A percentile compares a stretch with the other conserved stretches of the same genome.
phyloP scores from a whole-genome alignment of 1,140 invertebrate genomes.

The Pteromalus puparum region DNA sequence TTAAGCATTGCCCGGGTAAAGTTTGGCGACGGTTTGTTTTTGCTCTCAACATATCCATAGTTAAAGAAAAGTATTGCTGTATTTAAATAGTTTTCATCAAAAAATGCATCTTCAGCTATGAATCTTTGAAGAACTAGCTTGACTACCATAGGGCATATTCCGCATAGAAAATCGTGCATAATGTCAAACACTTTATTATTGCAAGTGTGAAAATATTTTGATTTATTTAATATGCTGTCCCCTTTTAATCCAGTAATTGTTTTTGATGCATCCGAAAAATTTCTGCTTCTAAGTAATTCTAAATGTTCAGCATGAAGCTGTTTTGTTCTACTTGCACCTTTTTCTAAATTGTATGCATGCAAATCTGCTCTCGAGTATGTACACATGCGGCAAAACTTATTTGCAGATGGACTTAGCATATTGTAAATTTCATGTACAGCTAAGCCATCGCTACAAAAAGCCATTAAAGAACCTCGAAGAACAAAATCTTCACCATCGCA shows the following conservation, averaged over 20 bases:
- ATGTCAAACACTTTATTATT: constrained; percentile 50
- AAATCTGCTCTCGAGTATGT: constrained; percentile 41
- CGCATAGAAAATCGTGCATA: constrained; percentile 29
- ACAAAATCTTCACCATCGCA: no score
- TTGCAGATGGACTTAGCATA: no score
- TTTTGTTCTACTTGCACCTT: neutral
- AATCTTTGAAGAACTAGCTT: constrained; percentile 24
- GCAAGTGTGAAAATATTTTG: constrained; percentile 57
- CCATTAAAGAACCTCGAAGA: no score
- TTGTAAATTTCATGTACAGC: no score
- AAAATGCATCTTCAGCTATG: constrained; percentile 18
- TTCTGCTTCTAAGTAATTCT: constrained; percentile 21
- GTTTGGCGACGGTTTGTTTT: constrained; percentile 61
- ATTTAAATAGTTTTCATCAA: constrained; percentile 54
- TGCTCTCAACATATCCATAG: constrained; percentile 56
- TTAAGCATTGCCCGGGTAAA: constrained; percentile 49
- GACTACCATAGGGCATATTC: constrained; percentile 31
- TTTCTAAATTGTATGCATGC: neutral
- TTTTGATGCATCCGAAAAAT: constrained; percentile 39
- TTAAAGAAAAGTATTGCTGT: constrained; percentile 53
- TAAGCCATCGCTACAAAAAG: no score
- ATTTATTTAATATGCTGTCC: constrained; percentile 50
- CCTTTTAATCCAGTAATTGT: constrained; percentile 50
- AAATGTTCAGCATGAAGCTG: constrained; percentile 22
- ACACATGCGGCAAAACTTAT: no score